A percentile compares a stretch with the other conserved stretches of the same genome.
These are phyloP conservation scores for Lycophotia porphyrea DNA, from an alignment of 2,888 invertebrate genomes.

Conservation along the genomic window DNA sequence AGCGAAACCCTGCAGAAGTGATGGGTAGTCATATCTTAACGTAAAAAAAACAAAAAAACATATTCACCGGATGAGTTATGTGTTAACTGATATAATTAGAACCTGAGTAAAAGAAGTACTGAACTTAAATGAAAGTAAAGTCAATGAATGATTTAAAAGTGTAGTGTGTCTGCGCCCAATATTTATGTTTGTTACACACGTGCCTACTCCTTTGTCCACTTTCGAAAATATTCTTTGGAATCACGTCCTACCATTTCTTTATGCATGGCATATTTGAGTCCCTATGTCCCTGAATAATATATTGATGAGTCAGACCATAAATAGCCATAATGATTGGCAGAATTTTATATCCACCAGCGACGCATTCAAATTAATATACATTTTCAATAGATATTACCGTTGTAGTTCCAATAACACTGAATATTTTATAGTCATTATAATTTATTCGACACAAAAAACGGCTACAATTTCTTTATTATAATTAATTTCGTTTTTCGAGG, in stretches of 20 bases:
- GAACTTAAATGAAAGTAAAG: neutral
- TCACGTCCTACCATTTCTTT: neutral
- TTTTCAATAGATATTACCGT: neutral
- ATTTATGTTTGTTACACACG: neutral
- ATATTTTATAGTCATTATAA: neutral
- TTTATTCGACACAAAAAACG: neutral
- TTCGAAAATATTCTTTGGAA: conserved; percentile 10
- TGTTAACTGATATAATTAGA: neutral
- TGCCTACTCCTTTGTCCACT: neutral
- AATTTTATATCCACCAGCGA: neutral
- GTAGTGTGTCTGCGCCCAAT: neutral
- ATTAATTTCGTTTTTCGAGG: conserved; percentile 36
- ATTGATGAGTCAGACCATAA: neutral
- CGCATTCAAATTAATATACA: neutral
- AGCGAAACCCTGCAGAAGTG: neutral
- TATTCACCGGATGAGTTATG: neutral
- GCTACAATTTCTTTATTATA: conserved; percentile 7
- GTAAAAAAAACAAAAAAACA: neutral
- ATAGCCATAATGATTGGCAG: neutral
- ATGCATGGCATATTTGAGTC: neutral
- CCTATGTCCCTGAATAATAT: neutral
- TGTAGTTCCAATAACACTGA: neutral
- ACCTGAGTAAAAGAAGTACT: neutral
- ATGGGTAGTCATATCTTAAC: no score
- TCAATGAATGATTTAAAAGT: neutral